A percentile compares a stretch with the other conserved stretches of the same genome.
These are phyloP conservation scores for Syrrhaptes paradoxus DNA, from an alignment of 2,113 vertebrate genomes.

Conservation along the genomic window DNA sequence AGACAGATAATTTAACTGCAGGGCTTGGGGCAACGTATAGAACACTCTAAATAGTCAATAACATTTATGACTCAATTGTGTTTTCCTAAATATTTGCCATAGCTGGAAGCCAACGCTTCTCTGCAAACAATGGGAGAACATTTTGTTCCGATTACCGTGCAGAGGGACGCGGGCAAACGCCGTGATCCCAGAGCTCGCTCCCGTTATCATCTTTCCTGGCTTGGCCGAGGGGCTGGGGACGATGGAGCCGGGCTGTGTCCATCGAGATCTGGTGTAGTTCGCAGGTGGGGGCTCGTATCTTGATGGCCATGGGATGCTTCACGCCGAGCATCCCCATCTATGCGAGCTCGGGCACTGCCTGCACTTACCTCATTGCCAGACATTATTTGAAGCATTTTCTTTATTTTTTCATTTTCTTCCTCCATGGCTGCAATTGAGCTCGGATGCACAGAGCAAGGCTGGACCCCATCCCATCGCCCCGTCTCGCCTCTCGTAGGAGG, in stretches of 20 bases:
- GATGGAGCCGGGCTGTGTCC: background rate
- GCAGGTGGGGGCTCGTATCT: fast-evolving
- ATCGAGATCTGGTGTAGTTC: fast-evolving
- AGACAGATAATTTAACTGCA: background rate
- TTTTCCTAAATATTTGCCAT: background rate
- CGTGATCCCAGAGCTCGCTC: background rate
- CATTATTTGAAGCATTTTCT: background rate
- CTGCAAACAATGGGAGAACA: background rate
- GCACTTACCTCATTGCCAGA: background rate
- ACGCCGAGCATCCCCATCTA: fast-evolving
- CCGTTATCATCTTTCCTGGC: background rate
- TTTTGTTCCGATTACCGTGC: background rate
- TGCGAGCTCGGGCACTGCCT: background rate
- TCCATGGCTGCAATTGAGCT: background rate
- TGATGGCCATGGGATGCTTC: background rate
- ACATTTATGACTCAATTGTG: background rate
- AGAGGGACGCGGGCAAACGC: background rate
- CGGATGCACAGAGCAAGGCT: background rate
- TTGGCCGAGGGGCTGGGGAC: background rate
- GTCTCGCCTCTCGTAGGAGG: background rate
- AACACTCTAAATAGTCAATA: background rate
- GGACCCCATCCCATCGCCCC: background rate
- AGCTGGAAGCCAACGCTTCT: background rate
- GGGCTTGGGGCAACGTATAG: background rate
- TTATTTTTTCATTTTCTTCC: background rate